A percentile compares a stretch with the other conserved stretches of the same genome.
Conservation (phyloP, 1,140 invertebrate species). For the Bursaphelenchus mucronatus region DNA sequence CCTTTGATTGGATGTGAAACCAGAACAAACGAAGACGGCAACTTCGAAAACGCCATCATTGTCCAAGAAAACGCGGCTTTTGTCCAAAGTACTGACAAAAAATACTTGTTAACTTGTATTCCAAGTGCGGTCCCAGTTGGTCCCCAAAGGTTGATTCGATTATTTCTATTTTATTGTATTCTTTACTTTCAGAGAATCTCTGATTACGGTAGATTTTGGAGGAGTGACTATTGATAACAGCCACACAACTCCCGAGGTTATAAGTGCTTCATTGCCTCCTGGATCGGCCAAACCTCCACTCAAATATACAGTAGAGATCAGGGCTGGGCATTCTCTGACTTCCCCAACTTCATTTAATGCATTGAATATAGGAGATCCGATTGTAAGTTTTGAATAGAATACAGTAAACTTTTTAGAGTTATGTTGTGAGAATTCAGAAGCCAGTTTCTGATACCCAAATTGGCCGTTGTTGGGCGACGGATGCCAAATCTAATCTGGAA, state of each 20-base stretch:
- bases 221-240: conserved; percentile 55
- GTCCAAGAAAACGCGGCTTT: conserved; percentile 48
- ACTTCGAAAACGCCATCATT: conserved; percentile 58
- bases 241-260: conserved; percentile 38
- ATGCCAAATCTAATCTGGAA: conserved; percentile 52
- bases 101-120: conserved; percentile 58
- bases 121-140: conserved; percentile 36
- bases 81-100: conserved; percentile 50
- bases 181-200: conserved; percentile 44
- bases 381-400: conserved; percentile 38
- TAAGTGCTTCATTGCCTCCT: conserved; percentile 34
- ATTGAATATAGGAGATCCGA: conserved; percentile 56
- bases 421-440: conserved; percentile 55
- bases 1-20: conserved; percentile 55
- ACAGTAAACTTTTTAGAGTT: conserved; percentile 39
- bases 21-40: conserved; percentile 49
- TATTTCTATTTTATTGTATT: conserved; percentile 1
- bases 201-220: conserved; percentile 57
- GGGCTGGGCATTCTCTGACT: conserved; percentile 37
- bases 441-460: conserved; percentile 50
- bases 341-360: conserved; percentile 40
- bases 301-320: conserved; percentile 56
- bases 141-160: conserved; percentile 21
- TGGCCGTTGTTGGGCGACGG: conserved; percentile 57
- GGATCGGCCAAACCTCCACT: conserved; percentile 30